Evolutionary conservation across 2,797 vertebrate genomes (phyloP).

Genomic region (Acipenser oxyrinchus): DNA sequence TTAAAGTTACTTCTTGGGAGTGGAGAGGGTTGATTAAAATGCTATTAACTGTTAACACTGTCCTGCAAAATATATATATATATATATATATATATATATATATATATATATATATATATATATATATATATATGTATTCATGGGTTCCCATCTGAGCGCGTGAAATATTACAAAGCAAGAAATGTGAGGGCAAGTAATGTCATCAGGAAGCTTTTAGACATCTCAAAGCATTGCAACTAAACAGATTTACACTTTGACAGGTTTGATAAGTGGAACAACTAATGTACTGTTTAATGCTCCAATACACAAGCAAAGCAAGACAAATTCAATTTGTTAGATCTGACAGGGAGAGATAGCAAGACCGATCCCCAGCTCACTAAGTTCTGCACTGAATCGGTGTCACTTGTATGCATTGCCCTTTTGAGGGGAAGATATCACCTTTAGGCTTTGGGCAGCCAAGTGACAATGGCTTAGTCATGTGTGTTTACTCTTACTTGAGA

Average conservation of each 20-base stretch:
- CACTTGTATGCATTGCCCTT: conserved; percentile 44
- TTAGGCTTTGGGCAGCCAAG: conserved; percentile 29
- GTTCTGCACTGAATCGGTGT: conserved; percentile 15
- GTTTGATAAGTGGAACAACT: conserved; percentile 63
- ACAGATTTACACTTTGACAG: conserved; percentile 56
- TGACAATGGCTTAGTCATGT: conserved; percentile 19
- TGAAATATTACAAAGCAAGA: not conserved
- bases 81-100: no score
- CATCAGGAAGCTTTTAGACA: conserved; percentile 32
- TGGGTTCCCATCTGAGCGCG: not conserved
- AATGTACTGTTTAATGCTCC: conserved; percentile 43
- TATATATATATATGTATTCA: no score
- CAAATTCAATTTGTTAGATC: conserved; percentile 68
- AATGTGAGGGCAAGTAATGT: conserved; percentile 18
- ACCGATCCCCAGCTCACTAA: conserved; percentile 35
- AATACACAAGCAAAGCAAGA: conserved; percentile 53
- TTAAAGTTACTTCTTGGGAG: no score
- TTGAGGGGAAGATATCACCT: not conserved
- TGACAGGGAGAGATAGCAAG: conserved; percentile 56
- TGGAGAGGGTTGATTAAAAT: no score
- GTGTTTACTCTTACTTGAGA: no score
- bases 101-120: no score
- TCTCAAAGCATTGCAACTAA: conserved; percentile 43
- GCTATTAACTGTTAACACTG: no score
- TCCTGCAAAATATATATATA: no score